Evolutionary conservation across 2,797 vertebrate species (phyloP), one percentile per base, ranked within the genome.

Genomic region (Pteropus rufus): DNA sequence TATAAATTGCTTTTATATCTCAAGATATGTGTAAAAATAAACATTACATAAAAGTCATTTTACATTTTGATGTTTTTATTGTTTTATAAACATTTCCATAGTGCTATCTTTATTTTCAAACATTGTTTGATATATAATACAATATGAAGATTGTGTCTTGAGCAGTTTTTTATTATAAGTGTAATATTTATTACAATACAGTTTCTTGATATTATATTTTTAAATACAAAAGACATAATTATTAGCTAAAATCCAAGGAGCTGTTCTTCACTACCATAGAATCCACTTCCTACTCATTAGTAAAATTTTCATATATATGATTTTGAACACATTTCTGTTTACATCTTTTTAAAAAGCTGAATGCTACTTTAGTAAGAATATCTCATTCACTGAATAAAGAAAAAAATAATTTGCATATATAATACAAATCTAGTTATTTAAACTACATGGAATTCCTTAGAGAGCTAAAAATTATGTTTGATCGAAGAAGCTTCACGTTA

Each of bases 391-490:
- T 85, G 29, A 97, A 97, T 91, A 97, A 97, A 95, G 62, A 49
- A 92, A 95, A 97, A 93, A 75, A 92, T 80, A 97, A 97, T 97
- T 98, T 97, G 5, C 94, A 91, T 52, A 14, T 84, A 64, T 94
- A 97, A 97, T 76, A 97, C 80, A 94, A 97, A 97, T 96, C 54
- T 95, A 95, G 52, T 92, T 95, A 93, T 97, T 96, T 97, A 96
- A 96, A 93, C 97, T 72, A 96, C 91, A 97, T 93, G 80, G 65
- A 64, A 69, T 97, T 98, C 69, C 98, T 98, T 96, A 95, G 67
- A 92, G 94, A 96, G 52, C 60, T 95, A 97, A 94, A 96, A 62
- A 89, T 93, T 97, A 73, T 64, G 60, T 96, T 96, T 94, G 95
- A 97, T 96, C 97, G 96, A 97, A 97, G 94, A 75, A 96, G 7